These are phyloP conservation scores for Chionomys nivalis DNA, from an alignment of 2,113 vertebrate genomes.

Conservation along the genomic window DNA sequence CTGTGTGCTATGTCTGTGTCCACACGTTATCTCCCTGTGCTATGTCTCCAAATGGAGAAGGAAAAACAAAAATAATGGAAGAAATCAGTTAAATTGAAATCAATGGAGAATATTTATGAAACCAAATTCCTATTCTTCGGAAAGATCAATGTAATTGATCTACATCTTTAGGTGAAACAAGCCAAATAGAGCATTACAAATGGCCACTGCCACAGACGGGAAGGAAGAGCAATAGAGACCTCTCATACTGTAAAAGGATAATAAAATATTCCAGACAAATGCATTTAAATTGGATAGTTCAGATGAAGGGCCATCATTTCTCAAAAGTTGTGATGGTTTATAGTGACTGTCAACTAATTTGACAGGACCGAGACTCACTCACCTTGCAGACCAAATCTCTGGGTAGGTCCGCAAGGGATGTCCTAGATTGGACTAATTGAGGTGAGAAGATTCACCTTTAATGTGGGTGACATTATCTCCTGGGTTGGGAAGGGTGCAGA, in stretches of 20 bases:
- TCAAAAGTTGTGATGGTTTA: neutral
- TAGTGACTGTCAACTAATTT: neutral
- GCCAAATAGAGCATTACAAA: neutral
- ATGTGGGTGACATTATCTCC: neutral
- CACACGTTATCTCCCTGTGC: too few species aligned
- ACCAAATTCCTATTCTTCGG: neutral
- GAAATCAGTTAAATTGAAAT: neutral
- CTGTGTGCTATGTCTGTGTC: too few species aligned
- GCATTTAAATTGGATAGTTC: neutral
- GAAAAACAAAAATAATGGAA: neutral
- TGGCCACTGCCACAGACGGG: neutral
- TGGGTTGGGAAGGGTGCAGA: neutral
- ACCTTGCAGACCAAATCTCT: neutral
- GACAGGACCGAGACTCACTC: neutral
- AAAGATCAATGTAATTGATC: neutral
- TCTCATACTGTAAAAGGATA: neutral
- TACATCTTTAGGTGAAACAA: neutral
- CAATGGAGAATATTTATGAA: neutral
- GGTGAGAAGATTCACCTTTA: neutral
- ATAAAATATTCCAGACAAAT: neutral
- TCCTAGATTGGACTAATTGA: neutral
- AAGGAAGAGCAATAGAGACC: neutral
- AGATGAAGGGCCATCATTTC: conserved; percentile 8
- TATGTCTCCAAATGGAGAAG: neutral
- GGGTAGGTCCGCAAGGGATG: too few species aligned